Conservation (phyloP, 2,113 vertebrate species). For the Eclectus roratus region DNA sequence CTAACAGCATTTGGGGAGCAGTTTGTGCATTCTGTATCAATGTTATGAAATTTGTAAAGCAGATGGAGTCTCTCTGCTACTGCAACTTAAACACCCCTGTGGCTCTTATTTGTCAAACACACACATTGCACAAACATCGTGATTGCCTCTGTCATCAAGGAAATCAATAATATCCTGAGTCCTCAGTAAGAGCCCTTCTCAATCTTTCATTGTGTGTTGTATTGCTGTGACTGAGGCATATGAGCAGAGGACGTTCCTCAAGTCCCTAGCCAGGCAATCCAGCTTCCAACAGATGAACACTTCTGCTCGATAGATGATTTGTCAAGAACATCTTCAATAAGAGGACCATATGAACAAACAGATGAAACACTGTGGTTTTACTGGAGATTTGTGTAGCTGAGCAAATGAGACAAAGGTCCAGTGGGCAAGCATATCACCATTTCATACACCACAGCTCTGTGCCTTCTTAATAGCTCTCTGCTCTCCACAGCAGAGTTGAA, state of each 20-base stretch:
- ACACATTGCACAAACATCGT: background rate
- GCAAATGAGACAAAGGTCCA: background rate
- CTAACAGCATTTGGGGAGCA: constrained; percentile 37
- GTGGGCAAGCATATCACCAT: background rate
- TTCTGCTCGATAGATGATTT: background rate
- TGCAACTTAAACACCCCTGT: constrained; percentile 41
- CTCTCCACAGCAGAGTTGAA: background rate
- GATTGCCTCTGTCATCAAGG: background rate
- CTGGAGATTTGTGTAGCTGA: background rate
- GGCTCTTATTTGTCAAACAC: constrained; percentile 24
- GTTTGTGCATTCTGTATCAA: constrained; percentile 57
- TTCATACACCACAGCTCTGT: background rate
- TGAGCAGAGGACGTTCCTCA: background rate
- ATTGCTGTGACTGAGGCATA: background rate
- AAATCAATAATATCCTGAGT: background rate
- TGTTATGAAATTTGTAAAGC: constrained; percentile 63
- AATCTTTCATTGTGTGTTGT: rapidly evolving
- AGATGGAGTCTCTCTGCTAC: constrained; percentile 62
- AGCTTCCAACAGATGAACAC: background rate
- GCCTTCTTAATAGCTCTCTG: constrained; percentile 15
- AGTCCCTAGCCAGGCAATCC: background rate
- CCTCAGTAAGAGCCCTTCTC: background rate
- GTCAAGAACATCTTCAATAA: background rate
- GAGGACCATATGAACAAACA: background rate
- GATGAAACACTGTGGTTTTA: background rate